Evolutionary conservation across 2,888 invertebrate species (phyloP), one percentile per base, ranked within the genome.

Genomic region (Lathronympha strigana): DNA sequence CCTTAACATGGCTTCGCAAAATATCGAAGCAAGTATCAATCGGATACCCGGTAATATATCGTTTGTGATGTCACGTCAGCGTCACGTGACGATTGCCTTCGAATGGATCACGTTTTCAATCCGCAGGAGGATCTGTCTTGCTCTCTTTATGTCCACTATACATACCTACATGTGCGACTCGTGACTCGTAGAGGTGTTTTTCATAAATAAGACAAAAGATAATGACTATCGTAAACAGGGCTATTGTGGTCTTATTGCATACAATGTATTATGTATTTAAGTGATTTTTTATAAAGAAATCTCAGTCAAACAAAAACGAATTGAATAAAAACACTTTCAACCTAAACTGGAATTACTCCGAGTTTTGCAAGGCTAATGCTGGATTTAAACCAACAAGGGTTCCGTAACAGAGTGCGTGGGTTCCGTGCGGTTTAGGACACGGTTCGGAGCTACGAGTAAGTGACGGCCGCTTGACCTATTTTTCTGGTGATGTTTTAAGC

Each of bases 71-170:
- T 43, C 55, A 40, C 38, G 55, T 43, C 55, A 43, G 11, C n/a
- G 43, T 57, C 43, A 57, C 57, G 43, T 57, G 57, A 57, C 57
- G 28, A 57, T 49, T 49, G 49, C 60, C 47, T 15, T 60, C 31
- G 49, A 47, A 47, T 47, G 47, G 23, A 31, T 55, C 63, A 63
- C 63, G 63, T 63, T 63, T 63, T 43, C 57, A 58, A 58, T 58
- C 50, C 50, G n/a, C 28, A 9, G 17, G 23, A 17, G 63, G 15
- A 63, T 63, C 55, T 28, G 15, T 57, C 55, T 57, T 55, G 33
- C 40, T 43, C 31, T 31, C 13, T 43, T 11, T 43, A 33, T 33
- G 28, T 33, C n/a, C 15, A 15, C 15, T 31, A 31, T 57, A 40
- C 21, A 40, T 49, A 47, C 33, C n/a, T 19, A 23, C n/a, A 38